Conservation (phyloP, 1,140 invertebrate species). For the Euglossa dilemma region DNA sequence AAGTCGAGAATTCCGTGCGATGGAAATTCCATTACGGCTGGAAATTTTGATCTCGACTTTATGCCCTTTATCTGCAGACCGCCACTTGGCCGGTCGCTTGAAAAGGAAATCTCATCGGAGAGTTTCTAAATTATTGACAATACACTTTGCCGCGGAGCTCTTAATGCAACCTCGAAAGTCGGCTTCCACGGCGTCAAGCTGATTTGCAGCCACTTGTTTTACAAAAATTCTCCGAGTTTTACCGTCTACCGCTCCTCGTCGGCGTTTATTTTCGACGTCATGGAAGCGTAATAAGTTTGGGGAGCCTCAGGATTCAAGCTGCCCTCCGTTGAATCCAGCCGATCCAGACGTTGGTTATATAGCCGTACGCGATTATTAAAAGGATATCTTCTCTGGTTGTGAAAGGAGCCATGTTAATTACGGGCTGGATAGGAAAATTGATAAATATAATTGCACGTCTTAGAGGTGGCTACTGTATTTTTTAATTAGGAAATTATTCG, state of each 20-base stretch:
- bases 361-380: not conserved
- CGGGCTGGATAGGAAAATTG: not conserved
- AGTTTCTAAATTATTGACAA: constrained; percentile 25
- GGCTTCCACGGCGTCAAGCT: constrained; percentile 8
- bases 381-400: not conserved
- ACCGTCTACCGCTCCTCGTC: not conserved
- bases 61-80: not conserved
- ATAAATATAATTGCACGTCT: too few relatives aligned
- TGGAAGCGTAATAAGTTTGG: constrained; percentile 1
- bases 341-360: constrained; percentile 1
- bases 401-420: not conserved
- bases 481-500: too few relatives aligned
- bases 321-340: not conserved
- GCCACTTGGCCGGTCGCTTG: not conserved
- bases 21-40: too few relatives aligned
- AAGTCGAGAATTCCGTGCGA: too few relatives aligned
- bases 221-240: constrained; percentile 3
- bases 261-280: constrained; percentile 3
- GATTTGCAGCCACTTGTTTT: constrained; percentile 34
- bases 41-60: not conserved
- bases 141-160: constrained; percentile 20
- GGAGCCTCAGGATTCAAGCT: not conserved
- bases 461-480: too few relatives aligned
- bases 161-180: constrained; percentile 21
- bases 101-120: not conserved